These are phyloP conservation scores for Ephydatia muelleri DNA, from an alignment of 37 sponge, comb jelly and placozoan species.

Conservation along the genomic window DNA sequence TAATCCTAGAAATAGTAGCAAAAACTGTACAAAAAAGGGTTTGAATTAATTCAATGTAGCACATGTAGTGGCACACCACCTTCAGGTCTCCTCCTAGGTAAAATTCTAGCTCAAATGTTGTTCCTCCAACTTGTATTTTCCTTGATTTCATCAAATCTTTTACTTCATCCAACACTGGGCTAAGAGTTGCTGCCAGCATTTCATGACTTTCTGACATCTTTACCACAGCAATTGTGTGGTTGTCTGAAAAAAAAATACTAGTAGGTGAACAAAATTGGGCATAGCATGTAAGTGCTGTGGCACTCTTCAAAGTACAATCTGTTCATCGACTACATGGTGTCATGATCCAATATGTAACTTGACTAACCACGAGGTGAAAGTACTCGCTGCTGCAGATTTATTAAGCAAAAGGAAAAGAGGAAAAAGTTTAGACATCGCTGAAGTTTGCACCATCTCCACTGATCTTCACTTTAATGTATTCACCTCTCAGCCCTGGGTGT, in stretches of 20 bases:
- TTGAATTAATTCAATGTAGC: background rate
- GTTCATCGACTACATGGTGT: too few species aligned
- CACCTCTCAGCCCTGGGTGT: background rate
- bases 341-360: background rate
- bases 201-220: background rate
- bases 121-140: background rate
- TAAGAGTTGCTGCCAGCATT: background rate
- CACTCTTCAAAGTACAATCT: background rate
- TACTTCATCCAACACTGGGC: background rate
- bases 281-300: too few species aligned
- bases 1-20: background rate
- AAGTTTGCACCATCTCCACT: background rate
- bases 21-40: background rate
- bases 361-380: background rate
- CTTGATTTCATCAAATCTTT: background rate
- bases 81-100: background rate
- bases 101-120: background rate
- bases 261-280: too few species aligned
- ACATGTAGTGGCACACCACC: background rate
- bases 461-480: background rate
- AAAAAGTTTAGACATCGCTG: background rate
- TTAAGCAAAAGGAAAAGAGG: background rate
- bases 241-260: background rate
- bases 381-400: constrained; percentile 3
- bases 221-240: background rate